Evolutionary conservation across 1,140 invertebrate genomes (phyloP), one percentile per base, ranked within the genome.

Genomic region (Agrilus planipennis): DNA sequence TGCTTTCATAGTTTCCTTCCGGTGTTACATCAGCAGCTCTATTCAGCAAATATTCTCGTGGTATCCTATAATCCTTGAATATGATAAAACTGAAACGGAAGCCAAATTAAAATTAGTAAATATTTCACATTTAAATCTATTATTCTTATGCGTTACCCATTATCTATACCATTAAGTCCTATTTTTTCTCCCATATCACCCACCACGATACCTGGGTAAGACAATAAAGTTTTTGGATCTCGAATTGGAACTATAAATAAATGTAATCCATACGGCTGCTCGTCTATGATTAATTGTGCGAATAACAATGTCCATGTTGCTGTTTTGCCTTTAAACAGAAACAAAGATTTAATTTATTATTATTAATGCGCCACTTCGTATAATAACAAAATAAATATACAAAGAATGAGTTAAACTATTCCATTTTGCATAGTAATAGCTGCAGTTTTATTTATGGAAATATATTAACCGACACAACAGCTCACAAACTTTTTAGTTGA

Each of bases 101-200:
- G 15, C 20, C 23, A 19, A 21, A 27, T 16, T 22, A 27, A 28
- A 36, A 36, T 19, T 20, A 36, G 11, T 36, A 36, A 17, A 36
- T 21, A 36, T n/a, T n/a, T n/a, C 5, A 31, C 29, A 31, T 10
- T 31, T 4, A 31, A 10, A 31, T 12, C 5, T 17, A 35, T 31
- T 9, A 20, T 14, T 9, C 14, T 9, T 35, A 6, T 35, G 5
- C 54, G 44, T 52, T 56, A 72, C 75, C 85, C 90, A 70, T 94
- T 94, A 54, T 94, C 89, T 14, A 93, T 63, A 32, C 89, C 89
- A 65, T 93, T 88, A 1, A 90, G 64, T 27, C 83, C 87, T 28
- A 84, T 69, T 67, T 94, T 94, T 58, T 85, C 79, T 1, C 90
- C 89, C 70, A 93, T 84, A 61, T 95, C 89, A 9, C 81, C 81